These are phyloP conservation scores for Cynoglossus semilaevis DNA, from an alignment of 2,113 vertebrate genomes.

Conservation along the genomic window DNA sequence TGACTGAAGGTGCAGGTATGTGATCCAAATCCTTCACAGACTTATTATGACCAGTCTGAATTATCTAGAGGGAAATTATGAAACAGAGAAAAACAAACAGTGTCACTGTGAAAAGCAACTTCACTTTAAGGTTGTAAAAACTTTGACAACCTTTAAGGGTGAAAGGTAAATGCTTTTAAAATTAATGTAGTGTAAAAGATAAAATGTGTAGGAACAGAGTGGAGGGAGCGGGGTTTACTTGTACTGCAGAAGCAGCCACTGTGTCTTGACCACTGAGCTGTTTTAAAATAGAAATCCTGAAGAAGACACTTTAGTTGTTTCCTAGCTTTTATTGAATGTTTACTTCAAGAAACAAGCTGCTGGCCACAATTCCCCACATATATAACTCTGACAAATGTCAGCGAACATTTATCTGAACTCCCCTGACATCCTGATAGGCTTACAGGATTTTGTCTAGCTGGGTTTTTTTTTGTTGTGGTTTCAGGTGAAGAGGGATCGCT, in stretches of 20 bases:
- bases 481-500: constrained; percentile 38
- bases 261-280: neutral
- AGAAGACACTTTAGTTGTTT: constrained; percentile 17
- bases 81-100: too few relatives aligned
- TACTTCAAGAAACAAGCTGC: constrained; percentile 33
- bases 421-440: constrained; percentile 17
- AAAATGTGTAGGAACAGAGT: too few relatives aligned
- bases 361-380: constrained; percentile 29
- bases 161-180: too few relatives aligned
- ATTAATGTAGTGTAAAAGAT: too few relatives aligned
- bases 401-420: constrained; percentile 22
- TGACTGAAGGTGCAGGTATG: too few relatives aligned
- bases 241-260: neutral
- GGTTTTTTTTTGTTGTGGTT: constrained; percentile 43
- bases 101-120: too few relatives aligned
- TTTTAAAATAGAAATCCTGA: constrained; percentile 14
- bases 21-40: too few relatives aligned
- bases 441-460: constrained; percentile 37
- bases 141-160: too few relatives aligned
- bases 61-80: too few relatives aligned
- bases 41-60: too few relatives aligned
- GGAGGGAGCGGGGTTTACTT: too few relatives aligned
- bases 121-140: too few relatives aligned
- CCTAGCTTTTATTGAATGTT: constrained; percentile 17
- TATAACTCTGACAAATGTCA: constrained; percentile 47